Evolutionary conservation across 2,888 invertebrate genomes (phyloP), one percentile per base, ranked within the genome.

Genomic region (Sepioteuthis lessoniana): DNA sequence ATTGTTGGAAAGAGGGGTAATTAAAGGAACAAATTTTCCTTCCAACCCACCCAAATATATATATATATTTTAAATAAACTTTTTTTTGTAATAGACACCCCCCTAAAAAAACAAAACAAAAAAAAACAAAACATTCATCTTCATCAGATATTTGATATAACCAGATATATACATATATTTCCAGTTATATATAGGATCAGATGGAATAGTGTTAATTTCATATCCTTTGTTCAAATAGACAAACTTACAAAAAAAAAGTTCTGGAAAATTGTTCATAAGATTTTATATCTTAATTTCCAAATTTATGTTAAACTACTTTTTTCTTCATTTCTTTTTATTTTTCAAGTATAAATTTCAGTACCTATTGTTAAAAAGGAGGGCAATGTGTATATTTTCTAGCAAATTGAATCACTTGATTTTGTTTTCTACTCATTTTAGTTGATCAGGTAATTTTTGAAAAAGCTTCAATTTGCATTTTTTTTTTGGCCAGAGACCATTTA

Each of bases 181-280:
- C 55, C n/a, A n/a, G n/a, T 76, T 76, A 76, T 76, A 16, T 35
- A 76, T n/a, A 76, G 16, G 76, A 35, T n/a, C 76, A n/a, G n/a
- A 35, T n/a, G 35, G 76, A 76, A 76, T 10, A 76, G n/a, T 4
- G 76, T n/a, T 35, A 76, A n/a, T n/a, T n/a, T 76, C 4, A 35
- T 76, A n/a, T 28, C 3, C 55, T 25, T 55, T 76, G 76, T 76
- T 35, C n/a, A 76, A n/a, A 76, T 16, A 35, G 76, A 76, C 76
- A 76, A 76, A 76, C n/a, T 76, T 76, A n/a, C n/a, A 76, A 76
- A 76, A 76, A 76, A 76, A 31, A n/a, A 76, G n/a, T 76, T 76
- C 76, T n/a, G 55, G 5, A 8, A 8, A 7, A 31, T 60, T 8
- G 60, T 60, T 76, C 16, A 19, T 35, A 76, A n/a, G n/a, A n/a